Percentiles rank a stretch among this genome's conserved stretches.
Conservation (phyloP, 2,888 invertebrate genomes). For the Monochamus alternatus region DNA sequence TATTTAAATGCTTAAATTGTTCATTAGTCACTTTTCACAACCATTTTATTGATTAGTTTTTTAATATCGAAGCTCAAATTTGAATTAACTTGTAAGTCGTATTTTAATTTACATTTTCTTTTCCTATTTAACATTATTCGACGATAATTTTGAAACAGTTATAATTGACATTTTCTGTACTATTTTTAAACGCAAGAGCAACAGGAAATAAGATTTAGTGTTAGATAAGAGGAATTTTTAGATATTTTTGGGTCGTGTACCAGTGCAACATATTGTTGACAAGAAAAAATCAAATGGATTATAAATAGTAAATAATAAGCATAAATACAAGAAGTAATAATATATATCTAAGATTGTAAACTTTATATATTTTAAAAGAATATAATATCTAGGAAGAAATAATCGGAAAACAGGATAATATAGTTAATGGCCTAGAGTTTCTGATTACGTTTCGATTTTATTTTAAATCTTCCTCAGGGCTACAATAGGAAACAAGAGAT, state of each 20-base stretch:
- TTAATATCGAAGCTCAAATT: conserved; percentile 56
- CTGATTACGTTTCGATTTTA: too few relatives aligned
- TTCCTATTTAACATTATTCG: conserved; percentile 36
- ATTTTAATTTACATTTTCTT: conserved; percentile 38
- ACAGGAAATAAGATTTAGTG: conserved; percentile 28
- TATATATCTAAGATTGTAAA: too few relatives aligned
- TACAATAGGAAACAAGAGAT: too few relatives aligned
- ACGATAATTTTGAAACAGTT: conserved; percentile 48
- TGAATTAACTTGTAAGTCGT: conserved; percentile 41
- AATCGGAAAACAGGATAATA: too few relatives aligned
- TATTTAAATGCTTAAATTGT: conserved; percentile 51
- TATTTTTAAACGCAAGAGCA: conserved; percentile 44
- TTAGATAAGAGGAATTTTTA: conserved; percentile 38
- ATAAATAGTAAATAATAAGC: neutral
- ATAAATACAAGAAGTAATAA: too few relatives aligned
- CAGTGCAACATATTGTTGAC: conserved; percentile 31
- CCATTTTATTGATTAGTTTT: conserved; percentile 67
- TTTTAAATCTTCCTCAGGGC: too few relatives aligned
- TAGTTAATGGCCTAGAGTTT: too few relatives aligned
- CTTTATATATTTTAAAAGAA: too few relatives aligned
- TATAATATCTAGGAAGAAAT: too few relatives aligned
- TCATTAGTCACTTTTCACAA: conserved; percentile 65
- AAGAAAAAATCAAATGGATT: neutral
- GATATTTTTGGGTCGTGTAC: neutral
- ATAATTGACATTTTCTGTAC: conserved; percentile 60